Evolutionary conservation across 1,140 invertebrate genomes (phyloP), one percentile per base, ranked within the genome.

Genomic region (Panagrolaimus sp.): DNA sequence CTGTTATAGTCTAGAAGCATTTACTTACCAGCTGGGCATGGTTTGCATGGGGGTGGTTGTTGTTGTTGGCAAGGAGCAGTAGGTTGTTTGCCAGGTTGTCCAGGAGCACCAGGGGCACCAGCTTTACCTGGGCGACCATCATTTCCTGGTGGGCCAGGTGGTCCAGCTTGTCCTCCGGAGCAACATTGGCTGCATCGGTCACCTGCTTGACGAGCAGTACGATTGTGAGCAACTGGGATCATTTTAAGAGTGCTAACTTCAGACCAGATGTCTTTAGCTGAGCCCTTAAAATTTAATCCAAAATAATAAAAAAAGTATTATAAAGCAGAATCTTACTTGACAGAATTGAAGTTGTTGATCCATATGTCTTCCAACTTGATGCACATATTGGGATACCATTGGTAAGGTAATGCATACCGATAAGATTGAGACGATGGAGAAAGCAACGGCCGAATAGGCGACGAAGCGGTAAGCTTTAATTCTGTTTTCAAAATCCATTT

Each of bases 401-500:
- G 74, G 72, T 1, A 75, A 48, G 44, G 72, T 74, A 25, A 74
- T 65, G 38, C 74, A 74, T 38, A 73, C 71, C 46, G 72, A 75
- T 13, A 75, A 53, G 38, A 74, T 66, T 70, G 72, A 64, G 42
- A 75, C 74, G 9, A 69, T 72, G 16, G 69, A 69, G 70, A 75
- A 75, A 46, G 53, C 61, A 48, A 75, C 74, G 61, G 72, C 72
- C 44, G 74, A 70, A 53, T 75, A 75, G 64, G 73, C 74, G 70
- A 75, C 72, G 67, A 74, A 75, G 47, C 72, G 69, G 74, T 75
- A 75, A 16, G 74, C 74, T 63, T 72, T 72, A 46, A 72, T 74
- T 62, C 74, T 68, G 31, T 66, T 61, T 66, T 75, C 74, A 42
- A 72, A 72, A 62, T 75, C 74, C 74, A 75, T 75, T 43, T 31